Base-by-base conservation (phyloP, 2,113 vertebrate species). In the Malurus elegans region DNA sequence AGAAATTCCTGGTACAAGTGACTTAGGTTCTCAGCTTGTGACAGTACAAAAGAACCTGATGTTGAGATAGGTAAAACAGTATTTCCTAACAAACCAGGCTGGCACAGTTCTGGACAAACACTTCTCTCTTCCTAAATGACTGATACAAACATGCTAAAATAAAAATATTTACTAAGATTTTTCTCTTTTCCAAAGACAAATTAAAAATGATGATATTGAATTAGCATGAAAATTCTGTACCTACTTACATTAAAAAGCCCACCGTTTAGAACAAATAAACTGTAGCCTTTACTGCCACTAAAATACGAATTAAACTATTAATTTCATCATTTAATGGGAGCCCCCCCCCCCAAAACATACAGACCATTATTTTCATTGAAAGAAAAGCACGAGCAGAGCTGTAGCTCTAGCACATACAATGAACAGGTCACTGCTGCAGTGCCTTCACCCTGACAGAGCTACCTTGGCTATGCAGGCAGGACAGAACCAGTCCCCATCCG, bases 401-500 rank as follows among this genome's bases (percentile, higher is more conserved):
- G 9, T 53, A 40, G 86, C 14, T n/a, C 23, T 18, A 23, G 5
- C 44, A 65, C 3, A 50, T 6, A 20, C 0, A 13, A 36, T 3
- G 9, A 19, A 36, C 9, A 54, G 13, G 48, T 6, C 29, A 12
- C 38, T 3, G 23, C 24, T 47, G 31, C 53, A 57, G 53, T 47
- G 18, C 48, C 61, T 38, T 48, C 14, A n/a, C 29, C 34, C 56
- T 70, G 50, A 61, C 48, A 21, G 7, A 21, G 72, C 97, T 98
- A 99, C 99, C 99, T 99, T 99, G 81, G 99, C 98, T 96, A 99
- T 99, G 98, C 99, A 99, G 94, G 99, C 98, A 28, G 99, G 99
- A 97, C 99, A 99, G 97, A 99, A 99, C 99, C 99, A 99, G 97
- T 99, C 99, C 75, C 99, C 99, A 71, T 99, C 99, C 8, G 99